Evolutionary conservation across 2,113 vertebrate species (phyloP).

Genomic region (Myotis yumanensis): DNA sequence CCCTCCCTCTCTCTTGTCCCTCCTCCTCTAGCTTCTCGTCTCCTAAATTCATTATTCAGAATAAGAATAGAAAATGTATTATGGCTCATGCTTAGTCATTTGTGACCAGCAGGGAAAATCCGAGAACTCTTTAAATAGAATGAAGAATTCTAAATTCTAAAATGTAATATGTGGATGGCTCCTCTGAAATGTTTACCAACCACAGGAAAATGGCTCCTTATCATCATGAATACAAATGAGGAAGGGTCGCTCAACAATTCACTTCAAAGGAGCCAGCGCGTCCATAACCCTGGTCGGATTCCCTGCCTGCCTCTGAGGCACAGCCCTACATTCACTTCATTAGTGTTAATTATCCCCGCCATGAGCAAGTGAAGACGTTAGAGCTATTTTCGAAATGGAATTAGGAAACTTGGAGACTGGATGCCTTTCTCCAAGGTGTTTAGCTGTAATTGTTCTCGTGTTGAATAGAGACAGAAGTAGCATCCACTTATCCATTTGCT

Average conservation of each 20-base stretch:
- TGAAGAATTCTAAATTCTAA: slow-evolving; percentile 47
- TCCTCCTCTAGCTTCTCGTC: background rate
- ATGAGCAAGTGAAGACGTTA: slow-evolving; percentile 75
- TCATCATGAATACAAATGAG: slow-evolving; percentile 64
- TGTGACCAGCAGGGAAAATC: slow-evolving; percentile 48
- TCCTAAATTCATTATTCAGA: slow-evolving; percentile 20
- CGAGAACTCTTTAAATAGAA: slow-evolving; percentile 9
- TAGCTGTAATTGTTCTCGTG: slow-evolving; percentile 18
- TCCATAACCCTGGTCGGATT: slow-evolving; percentile 47
- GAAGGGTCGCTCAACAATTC: background rate
- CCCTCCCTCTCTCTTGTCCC: background rate
- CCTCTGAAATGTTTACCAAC: slow-evolving; percentile 33
- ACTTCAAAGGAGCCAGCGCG: background rate
- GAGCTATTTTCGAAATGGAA: slow-evolving; percentile 81
- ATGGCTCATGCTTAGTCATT: slow-evolving; percentile 7
- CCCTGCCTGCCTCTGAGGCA: slow-evolving; percentile 24
- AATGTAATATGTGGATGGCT: background rate
- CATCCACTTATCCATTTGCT: background rate
- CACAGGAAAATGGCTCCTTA: background rate
- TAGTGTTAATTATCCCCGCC: slow-evolving; percentile 83
- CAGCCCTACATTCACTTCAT: slow-evolving; percentile 79
- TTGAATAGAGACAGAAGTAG: slow-evolving; percentile 2
- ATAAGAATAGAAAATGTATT: background rate
- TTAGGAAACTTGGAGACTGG: slow-evolving; percentile 68
- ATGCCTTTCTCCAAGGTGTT: slow-evolving; percentile 68